Percentiles rank a stretch among this genome's conserved stretches.
Evolutionary conservation across 2,113 vertebrate species (phyloP).

Genomic region (Syrmaticus mikado): DNA sequence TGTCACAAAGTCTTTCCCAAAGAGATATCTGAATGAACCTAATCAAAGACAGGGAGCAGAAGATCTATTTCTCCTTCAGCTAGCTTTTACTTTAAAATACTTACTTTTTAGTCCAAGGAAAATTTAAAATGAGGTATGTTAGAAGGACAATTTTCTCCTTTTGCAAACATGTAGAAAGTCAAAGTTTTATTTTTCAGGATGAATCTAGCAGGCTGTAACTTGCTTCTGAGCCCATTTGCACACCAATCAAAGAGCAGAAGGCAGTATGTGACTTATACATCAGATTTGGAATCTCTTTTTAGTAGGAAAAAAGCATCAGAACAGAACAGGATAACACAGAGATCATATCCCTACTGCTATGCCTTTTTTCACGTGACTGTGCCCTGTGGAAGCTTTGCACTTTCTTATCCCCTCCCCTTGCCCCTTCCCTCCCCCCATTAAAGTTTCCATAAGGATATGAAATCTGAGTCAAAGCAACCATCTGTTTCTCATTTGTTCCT

Average conservation of each 20-base stretch:
- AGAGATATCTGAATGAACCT: background rate
- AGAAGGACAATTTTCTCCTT: background rate
- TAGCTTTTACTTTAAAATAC: background rate
- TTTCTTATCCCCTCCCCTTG: background rate
- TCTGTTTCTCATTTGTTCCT: background rate
- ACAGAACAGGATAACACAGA: background rate
- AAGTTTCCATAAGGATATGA: background rate
- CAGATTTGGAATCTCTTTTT: background rate
- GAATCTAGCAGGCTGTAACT: background rate
- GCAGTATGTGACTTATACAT: background rate
- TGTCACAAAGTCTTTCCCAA: background rate
- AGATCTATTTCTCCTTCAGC: background rate
- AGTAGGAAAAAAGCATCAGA: background rate
- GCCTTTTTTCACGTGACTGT: background rate
- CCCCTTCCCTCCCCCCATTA: background rate
- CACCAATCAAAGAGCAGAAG: background rate
- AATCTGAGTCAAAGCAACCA: background rate
- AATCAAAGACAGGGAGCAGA: background rate
- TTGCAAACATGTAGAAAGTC: background rate
- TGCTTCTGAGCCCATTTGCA: background rate
- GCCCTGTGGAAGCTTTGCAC: background rate
- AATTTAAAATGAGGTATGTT: background rate
- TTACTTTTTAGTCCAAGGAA: background rate
- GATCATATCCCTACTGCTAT: background rate
- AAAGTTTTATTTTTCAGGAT: background rate